Base-by-base conservation (phyloP, 1,140 invertebrate genomes). In the Zeugodacus cucurbitae region DNA sequence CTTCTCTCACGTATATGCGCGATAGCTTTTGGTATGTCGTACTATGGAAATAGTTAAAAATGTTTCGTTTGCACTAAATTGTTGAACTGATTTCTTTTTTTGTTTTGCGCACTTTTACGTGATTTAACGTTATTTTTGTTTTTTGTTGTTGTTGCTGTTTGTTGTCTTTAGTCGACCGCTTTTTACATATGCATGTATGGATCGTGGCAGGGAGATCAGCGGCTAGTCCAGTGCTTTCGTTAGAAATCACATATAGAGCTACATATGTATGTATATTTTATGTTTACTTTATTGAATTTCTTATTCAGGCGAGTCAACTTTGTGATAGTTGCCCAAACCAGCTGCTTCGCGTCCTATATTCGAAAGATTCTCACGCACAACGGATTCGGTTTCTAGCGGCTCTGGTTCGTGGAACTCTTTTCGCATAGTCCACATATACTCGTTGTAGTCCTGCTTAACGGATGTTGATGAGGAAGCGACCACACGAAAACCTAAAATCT, bases 381-480 rank as follows among this genome's bases (percentile, higher is more conserved):
- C 94, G 89, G 95, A 94, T 89, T 95, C 94, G 26, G 95, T 93
- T 88, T 95, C 95, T 58, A 94, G 94, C 37, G 95, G 95, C 93
- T 98, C 97, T 67, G 97, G 97, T 91, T 97, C 97, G 86, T 96
- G 94, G 93, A 97, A 97, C 90, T 97, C 97, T 94, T 97, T 97
- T 95, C 97, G 96, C 96, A 97, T 97, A 93, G 97, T 98, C 97
- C 97, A 98, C 96, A 97, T 97, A 90, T 97, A 97, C 91, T 97
- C 96, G 95, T 97, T 97, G 91, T 97, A 97, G 92, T 97, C 96
- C 94, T 97, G 96, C 93, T 97, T 97, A 48, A 97, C 96, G 89
- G 96, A 95, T 88, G 96, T 97, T 82, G 96, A 97, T 89, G 97
- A 97, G 44, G 97, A 97, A 89, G 97, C 96, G 41, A 98, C 96